Percentiles rank a stretch among this genome's conserved stretches.
Conservation (phyloP, 1,140 invertebrate species). For the Musca vetustissima region DNA sequence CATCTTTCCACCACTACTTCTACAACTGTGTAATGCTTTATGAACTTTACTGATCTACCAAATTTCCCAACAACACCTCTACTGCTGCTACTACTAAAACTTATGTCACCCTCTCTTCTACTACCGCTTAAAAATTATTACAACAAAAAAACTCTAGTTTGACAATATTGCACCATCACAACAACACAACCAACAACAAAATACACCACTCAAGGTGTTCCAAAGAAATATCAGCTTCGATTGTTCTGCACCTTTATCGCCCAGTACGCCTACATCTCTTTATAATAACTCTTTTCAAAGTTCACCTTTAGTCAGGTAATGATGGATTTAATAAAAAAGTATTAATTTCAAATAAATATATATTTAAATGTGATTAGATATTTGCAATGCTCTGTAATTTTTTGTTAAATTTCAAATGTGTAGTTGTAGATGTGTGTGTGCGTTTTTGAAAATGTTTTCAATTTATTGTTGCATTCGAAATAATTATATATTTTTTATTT, state of each 20-base stretch:
- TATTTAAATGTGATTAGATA: background rate
- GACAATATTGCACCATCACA: slow-evolving; percentile 49
- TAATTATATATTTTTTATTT: background rate
- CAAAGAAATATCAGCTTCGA: slow-evolving; percentile 57
- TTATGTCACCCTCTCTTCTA: slow-evolving; percentile 32
- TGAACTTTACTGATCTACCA: background rate
- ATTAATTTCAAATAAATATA: background rate
- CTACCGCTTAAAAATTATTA: slow-evolving; percentile 4
- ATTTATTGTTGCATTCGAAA: background rate
- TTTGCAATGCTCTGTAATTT: background rate
- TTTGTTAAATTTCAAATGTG: background rate
- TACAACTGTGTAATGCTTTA: background rate
- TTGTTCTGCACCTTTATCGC: slow-evolving; percentile 59
- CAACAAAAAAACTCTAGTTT: slow-evolving; percentile 45
- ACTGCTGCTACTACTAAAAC: no score
- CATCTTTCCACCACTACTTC: no score
- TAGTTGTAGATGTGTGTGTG: background rate
- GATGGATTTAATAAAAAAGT: background rate
- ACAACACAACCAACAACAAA: slow-evolving; percentile 38
- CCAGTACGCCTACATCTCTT: slow-evolving; percentile 59
- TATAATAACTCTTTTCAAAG: slow-evolving; percentile 57
- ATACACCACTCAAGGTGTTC: slow-evolving; percentile 56
- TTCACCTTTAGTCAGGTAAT: slow-evolving; percentile 55
- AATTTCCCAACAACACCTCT: slow-evolving; percentile 25
- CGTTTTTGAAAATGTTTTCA: background rate